These are phyloP conservation scores for Pelecanoides urinatrix DNA, from an alignment of 2,113 vertebrate species.

Conservation along the genomic window DNA sequence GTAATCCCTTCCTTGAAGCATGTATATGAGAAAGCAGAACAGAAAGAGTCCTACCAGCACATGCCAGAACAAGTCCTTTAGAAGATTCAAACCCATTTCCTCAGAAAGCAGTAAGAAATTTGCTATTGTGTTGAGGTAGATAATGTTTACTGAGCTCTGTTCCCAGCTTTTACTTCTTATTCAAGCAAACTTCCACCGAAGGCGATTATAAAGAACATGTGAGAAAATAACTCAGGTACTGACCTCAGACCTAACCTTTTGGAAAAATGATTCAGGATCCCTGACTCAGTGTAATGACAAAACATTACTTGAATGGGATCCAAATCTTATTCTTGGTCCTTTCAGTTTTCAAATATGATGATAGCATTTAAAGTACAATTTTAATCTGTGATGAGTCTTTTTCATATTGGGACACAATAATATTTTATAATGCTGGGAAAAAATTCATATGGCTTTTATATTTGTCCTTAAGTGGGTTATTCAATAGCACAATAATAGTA, in stretches of 20 bases:
- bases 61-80: neutral
- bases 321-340: neutral
- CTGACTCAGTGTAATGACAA: neutral
- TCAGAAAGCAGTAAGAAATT: neutral
- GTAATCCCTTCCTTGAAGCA: neutral
- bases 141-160: neutral
- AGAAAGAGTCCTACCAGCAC: neutral
- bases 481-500: neutral
- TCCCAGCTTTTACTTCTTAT: neutral
- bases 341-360: neutral
- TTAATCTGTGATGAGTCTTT: neutral
- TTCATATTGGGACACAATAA: neutral
- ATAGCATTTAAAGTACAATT: neutral
- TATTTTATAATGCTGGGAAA: neutral
- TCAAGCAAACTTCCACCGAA: neutral
- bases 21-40: neutral
- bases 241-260: slow-evolving; percentile 19
- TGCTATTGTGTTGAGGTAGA: neutral
- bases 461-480: neutral
- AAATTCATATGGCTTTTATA: neutral
- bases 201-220: neutral
- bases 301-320: neutral
- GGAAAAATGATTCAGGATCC: neutral
- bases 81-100: neutral
- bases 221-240: slow-evolving; percentile 18